Evolutionary conservation across 1,140 invertebrate genomes (phyloP).

Genomic region (Trissolcus basalis): DNA sequence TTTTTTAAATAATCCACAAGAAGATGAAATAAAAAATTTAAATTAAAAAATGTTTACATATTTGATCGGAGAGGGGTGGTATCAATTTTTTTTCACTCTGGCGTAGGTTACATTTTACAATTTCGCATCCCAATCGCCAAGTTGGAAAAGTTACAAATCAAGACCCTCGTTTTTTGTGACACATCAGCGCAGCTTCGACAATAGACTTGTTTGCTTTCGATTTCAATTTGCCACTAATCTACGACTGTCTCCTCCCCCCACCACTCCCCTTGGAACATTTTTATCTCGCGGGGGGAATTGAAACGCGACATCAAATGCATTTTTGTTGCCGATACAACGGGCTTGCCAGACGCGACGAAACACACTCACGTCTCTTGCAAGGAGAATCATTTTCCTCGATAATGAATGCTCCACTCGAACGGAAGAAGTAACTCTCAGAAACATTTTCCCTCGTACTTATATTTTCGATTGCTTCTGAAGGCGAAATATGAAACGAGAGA

Average conservation of each 20-base stretch:
- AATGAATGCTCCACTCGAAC: slow-evolving; percentile 20
- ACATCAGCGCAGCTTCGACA: no score
- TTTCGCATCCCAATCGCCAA: no score
- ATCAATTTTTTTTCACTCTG: no score
- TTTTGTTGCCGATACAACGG: slow-evolving; percentile 18
- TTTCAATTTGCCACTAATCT: slow-evolving; percentile 10
- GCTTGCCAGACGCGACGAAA: slow-evolving; percentile 25
- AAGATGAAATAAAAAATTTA: no score
- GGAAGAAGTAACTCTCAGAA: background rate
- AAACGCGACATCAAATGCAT: slow-evolving; percentile 30
- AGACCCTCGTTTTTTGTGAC: no score
- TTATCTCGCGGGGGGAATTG: slow-evolving; percentile 4
- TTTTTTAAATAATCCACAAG: no score
- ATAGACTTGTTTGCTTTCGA: background rate
- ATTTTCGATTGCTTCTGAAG: background rate
- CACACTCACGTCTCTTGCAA: slow-evolving; percentile 1
- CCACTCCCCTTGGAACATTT: no score
- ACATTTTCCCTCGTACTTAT: background rate
- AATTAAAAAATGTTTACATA: no score
- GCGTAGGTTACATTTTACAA: no score
- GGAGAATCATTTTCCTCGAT: slow-evolving; percentile 25
- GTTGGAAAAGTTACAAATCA: no score
- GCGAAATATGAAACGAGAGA: background rate
- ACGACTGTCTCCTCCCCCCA: background rate
- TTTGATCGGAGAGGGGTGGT: no score